Base-by-base conservation (phyloP, 2,888 invertebrate genomes). In the Tetheella fluctuosa region DNA sequence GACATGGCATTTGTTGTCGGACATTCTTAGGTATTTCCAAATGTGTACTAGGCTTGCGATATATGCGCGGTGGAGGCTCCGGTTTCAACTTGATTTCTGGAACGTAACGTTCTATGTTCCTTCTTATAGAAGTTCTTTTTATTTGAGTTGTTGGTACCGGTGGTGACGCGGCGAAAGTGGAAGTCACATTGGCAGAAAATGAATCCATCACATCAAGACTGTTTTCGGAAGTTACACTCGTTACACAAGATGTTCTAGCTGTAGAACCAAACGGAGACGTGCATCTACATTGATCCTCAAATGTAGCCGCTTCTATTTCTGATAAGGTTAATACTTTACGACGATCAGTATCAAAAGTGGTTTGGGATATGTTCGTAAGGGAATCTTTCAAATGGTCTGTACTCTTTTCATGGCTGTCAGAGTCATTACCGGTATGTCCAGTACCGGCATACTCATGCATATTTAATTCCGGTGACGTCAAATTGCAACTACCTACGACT, bases 401-500 rank as follows among this genome's bases (percentile, higher is more conserved):
- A 34, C 71, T 68, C 68, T 91, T 92, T 39, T 89, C 90, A 52
- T 85, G 88, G 56, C 80, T 74, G 61, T 91, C 91, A 1, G 89
- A 90, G 65, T 93, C 89, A 67, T 86, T 86, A 20, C 86, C 86
- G 17, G 80, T 77, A 60, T 78, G 83, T n/a, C 78, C 77, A 25
- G 81, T 75, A 58, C 73, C 74, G 4, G 80, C 71, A 64, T 84
- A 86, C 59, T 90, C 90, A 57, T 86, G 90, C 83, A 90, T 84
- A 53, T 90, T 88, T n/a, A 95, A 91, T 84, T 96, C 96, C 0
- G 96, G 96, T 0, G 96, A 96, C 6, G 96, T 94, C 64, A 96
- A 91, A 60, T 95, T 95, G 78, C 96, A 96, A 86, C 97, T 97
- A 28, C 97, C 97, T 0, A 97, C 97, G 89, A 97, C 96, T 25